Conservation (phyloP, 2,113 vertebrate genomes). For the Nycticebus coucang region DNA sequence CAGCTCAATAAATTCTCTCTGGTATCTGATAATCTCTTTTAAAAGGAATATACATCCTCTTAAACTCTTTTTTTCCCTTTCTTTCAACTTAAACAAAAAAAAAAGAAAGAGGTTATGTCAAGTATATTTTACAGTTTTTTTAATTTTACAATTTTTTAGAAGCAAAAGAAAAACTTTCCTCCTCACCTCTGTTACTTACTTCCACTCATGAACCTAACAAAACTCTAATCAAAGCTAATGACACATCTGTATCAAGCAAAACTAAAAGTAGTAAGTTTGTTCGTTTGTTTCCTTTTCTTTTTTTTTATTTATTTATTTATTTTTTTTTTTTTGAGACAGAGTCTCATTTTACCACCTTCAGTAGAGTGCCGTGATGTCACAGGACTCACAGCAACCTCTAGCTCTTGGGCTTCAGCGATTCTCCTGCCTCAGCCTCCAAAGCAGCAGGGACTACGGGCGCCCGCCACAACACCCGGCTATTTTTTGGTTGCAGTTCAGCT, state of each 20-base stretch:
- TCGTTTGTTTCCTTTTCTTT: too few relatives aligned
- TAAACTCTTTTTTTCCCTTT: background rate
- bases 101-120: background rate
- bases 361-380: too few relatives aligned
- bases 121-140: background rate
- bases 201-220: conserved; percentile 8
- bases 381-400: too few relatives aligned
- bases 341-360: too few relatives aligned
- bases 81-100: background rate
- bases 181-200: background rate
- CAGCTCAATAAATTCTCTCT: conserved; percentile 1
- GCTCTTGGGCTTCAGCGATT: too few relatives aligned
- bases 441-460: too few relatives aligned
- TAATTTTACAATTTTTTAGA: too few relatives aligned
- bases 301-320: too few relatives aligned
- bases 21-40: background rate
- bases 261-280: background rate
- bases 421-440: too few relatives aligned
- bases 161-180: background rate
- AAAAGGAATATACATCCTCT: background rate
- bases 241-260: conserved; percentile 17
- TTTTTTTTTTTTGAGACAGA: too few relatives aligned
- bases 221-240: background rate
- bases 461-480: too few relatives aligned
- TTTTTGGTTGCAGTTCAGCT: too few relatives aligned